Conservation (phyloP, 2,888 invertebrate genomes). For the Troides aeacus region DNA sequence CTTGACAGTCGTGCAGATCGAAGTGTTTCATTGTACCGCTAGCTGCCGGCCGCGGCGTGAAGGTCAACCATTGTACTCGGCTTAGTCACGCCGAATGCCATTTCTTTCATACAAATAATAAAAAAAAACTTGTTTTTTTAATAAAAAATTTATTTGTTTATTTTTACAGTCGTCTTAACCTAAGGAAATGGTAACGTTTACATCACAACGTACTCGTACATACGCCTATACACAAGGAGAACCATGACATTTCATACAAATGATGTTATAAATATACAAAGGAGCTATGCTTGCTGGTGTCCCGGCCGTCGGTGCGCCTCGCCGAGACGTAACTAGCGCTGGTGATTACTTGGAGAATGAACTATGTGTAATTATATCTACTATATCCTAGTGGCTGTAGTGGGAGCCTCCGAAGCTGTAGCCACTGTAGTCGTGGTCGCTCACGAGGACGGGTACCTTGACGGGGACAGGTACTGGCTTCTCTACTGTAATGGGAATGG, state of each 20-base stretch:
- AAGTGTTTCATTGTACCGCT: slow-evolving; percentile 45
- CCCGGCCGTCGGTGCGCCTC: slow-evolving; percentile 58
- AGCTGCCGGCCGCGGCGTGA: slow-evolving; percentile 41
- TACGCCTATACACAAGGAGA: slow-evolving; percentile 63
- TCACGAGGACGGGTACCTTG: slow-evolving; percentile 70
- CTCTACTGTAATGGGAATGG: slow-evolving; percentile 72
- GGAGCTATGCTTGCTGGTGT: slow-evolving; percentile 61
- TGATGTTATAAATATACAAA: slow-evolving; percentile 70
- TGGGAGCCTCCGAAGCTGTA: slow-evolving; percentile 47
- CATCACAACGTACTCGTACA: slow-evolving; percentile 75
- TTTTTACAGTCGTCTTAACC: slow-evolving; percentile 70
- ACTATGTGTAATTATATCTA: slow-evolving; percentile 51
- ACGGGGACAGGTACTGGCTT: slow-evolving; percentile 80
- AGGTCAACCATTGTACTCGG: slow-evolving; percentile 57
- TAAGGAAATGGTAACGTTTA: slow-evolving; percentile 72
- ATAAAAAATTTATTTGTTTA: slow-evolving; percentile 61
- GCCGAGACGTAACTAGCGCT: slow-evolving; percentile 62
- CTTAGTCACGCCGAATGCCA: slow-evolving; percentile 25
- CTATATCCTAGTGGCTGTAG: slow-evolving; percentile 62
- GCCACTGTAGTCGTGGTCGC: slow-evolving; percentile 46
- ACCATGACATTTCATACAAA: slow-evolving; percentile 61
- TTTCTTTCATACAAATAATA: slow-evolving; percentile 42
- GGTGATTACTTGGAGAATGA: slow-evolving; percentile 51
- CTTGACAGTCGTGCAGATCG: slow-evolving; percentile 33
- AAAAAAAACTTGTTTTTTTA: slow-evolving; percentile 40